These are phyloP conservation scores for Salvator merianae DNA, from an alignment of 2,113 vertebrate species.

Conservation along the genomic window DNA sequence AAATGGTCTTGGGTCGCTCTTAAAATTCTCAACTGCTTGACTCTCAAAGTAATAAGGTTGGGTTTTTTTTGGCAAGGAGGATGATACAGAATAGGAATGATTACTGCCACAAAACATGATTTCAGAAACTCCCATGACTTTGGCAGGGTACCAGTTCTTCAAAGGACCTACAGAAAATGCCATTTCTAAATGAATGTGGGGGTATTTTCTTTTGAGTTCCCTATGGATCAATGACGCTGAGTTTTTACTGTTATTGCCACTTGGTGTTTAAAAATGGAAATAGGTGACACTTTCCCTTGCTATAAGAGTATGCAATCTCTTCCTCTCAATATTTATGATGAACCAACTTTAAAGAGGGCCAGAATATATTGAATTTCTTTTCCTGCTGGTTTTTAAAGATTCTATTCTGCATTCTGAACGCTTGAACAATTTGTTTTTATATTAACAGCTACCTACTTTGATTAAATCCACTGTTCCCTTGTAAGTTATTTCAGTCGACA, in stretches of 20 bases:
- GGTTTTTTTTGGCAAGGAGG: too few species aligned
- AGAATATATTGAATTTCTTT: slow-evolving; percentile 1
- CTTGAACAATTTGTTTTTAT: slow-evolving; percentile 54
- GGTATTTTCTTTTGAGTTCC: background rate
- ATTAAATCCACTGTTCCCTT: slow-evolving; percentile 55
- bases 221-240: background rate
- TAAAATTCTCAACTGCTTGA: too few species aligned
- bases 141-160: background rate
- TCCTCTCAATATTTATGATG: background rate
- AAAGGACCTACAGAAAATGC: background rate
- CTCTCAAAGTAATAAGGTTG: too few species aligned
- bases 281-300: background rate
- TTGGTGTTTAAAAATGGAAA: background rate
- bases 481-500: slow-evolving; percentile 54
- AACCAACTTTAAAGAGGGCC: background rate
- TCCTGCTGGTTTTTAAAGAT: background rate
- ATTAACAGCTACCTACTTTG: slow-evolving; percentile 51
- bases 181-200: background rate
- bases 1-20: too few species aligned
- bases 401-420: slow-evolving; percentile 14
- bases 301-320: background rate
- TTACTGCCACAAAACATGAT: background rate
- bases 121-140: background rate
- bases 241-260: background rate
- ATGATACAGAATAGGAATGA: background rate